phyloP scores from a whole-genome alignment of 23 tunicate genomes.

The Trididemnum nubilum region DNA sequence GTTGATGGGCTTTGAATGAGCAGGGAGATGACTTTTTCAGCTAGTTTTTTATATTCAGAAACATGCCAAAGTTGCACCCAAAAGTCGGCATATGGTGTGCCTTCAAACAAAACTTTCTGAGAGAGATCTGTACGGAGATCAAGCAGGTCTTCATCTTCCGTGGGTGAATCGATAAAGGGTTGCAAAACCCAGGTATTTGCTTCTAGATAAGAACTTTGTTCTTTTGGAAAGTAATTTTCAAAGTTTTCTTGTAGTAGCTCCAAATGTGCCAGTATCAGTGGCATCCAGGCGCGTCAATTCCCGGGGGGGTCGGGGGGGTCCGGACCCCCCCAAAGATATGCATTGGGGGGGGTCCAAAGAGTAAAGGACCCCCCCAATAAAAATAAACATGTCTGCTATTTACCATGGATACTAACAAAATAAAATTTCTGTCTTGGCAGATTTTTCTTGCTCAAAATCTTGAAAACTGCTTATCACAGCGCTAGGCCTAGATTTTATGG shows the following conservation, averaged over 20 bases:
- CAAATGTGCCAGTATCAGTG: constrained; percentile 16
- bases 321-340: no score
- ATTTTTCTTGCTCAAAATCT: no score
- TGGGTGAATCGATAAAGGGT: constrained; percentile 21
- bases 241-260: constrained; percentile 7
- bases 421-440: no score
- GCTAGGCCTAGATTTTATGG: no score
- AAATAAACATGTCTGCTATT: no score
- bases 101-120: constrained; percentile 10
- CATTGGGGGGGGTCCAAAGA: no score
- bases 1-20: constrained; percentile 19
- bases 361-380: no score
- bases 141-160: constrained; percentile 16
- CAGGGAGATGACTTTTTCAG: constrained; percentile 9
- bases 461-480: no score
- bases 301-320: no score
- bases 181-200: constrained; percentile 22
- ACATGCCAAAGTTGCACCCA: constrained; percentile 16
- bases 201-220: constrained; percentile 16
- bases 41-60: constrained; percentile 18
- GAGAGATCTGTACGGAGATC: constrained; percentile 9
- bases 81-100: constrained; percentile 29
- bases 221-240: constrained; percentile 7
- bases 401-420: no score
- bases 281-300: no score